Conservation (phyloP, 2,888 invertebrate genomes). For the Cantharis rustica region DNA sequence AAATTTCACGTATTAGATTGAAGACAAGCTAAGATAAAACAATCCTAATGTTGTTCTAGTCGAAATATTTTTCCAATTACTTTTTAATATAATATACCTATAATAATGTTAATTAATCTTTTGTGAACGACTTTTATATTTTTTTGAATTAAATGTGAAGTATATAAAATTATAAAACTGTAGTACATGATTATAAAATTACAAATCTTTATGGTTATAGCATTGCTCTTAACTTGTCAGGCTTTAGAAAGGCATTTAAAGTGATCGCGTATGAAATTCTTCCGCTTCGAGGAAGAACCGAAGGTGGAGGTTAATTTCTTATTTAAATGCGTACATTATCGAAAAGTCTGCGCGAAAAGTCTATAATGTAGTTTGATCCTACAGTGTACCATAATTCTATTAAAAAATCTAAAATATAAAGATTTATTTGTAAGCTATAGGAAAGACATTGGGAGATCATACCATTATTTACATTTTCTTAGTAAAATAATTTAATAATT, state of each 20-base stretch:
- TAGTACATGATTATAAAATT: not conserved
- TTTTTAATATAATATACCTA: too few relatives aligned
- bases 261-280: not conserved
- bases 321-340: not conserved
- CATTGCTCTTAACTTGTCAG: not conserved
- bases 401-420: not conserved
- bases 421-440: not conserved
- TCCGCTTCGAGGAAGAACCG: not conserved
- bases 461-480: too few relatives aligned
- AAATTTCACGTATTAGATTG: not conserved
- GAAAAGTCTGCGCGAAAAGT: not conserved
- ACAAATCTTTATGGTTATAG: not conserved
- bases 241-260: not conserved
- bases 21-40: not conserved
- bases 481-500: too few relatives aligned
- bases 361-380: not conserved
- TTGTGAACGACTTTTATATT: not conserved
- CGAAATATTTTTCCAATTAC: too few relatives aligned
- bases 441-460: too few relatives aligned
- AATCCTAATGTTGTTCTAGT: too few relatives aligned
- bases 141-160: too few relatives aligned
- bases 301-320: not conserved
- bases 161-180: not conserved
- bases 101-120: too few relatives aligned
- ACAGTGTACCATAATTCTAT: not conserved